These are phyloP conservation scores for Apostichopus japonicus DNA, from an alignment of 35 echinoderm and acorn worm species.

Conservation along the genomic window DNA sequence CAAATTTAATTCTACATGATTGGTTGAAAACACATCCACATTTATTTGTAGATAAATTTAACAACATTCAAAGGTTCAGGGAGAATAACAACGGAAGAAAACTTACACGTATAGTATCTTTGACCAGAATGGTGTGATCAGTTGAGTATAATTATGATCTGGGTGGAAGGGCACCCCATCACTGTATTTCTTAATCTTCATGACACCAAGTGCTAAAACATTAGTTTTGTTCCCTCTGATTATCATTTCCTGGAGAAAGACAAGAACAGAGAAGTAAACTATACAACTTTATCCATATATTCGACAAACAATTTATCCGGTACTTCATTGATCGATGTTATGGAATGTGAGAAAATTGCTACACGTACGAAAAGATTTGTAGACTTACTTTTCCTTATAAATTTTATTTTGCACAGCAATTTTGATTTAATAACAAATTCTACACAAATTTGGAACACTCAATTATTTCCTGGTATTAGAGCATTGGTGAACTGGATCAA, in stretches of 20 bases:
- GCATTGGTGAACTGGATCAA: no score
- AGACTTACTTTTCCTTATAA: no score
- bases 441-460: no score
- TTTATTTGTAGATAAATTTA: no score
- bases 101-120: conserved; percentile 14
- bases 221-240: neutral
- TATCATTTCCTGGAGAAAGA: neutral
- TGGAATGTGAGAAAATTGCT: no score
- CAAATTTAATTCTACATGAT: no score
- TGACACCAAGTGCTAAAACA: neutral
- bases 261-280: neutral
- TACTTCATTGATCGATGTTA: neutral
- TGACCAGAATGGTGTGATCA: conserved; percentile 31
- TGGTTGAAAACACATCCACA: no score
- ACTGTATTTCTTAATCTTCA: neutral
- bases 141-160: conserved; percentile 23
- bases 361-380: no score
- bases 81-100: neutral
- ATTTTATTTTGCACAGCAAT: no score
- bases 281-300: neutral
- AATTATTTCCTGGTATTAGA: no score
- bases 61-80: neutral
- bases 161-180: neutral
- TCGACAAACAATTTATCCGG: neutral
- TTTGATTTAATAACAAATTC: no score